Evolutionary conservation across 2,113 vertebrate genomes (phyloP).

Genomic region (Archilochus colubris): DNA sequence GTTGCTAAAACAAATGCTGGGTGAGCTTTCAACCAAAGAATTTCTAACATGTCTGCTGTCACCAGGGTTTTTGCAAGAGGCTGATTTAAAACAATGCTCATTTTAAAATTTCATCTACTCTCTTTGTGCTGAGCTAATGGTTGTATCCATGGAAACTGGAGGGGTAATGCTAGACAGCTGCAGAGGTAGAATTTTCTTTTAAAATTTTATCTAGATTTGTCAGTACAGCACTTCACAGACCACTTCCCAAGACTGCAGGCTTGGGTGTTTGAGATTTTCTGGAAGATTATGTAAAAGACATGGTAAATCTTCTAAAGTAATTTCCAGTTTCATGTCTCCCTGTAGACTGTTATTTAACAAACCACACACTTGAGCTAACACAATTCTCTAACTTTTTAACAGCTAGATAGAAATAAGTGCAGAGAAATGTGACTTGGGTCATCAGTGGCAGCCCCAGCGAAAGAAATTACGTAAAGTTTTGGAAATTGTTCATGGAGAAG

Average conservation of each 20-base stretch:
- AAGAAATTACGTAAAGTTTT: neutral
- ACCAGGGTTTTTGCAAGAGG: constrained; percentile 8
- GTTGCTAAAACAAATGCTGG: neutral
- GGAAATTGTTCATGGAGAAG: neutral
- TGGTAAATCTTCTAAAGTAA: neutral
- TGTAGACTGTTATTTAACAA: neutral
- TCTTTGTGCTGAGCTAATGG: constrained; percentile 21
- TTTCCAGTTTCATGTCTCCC: neutral
- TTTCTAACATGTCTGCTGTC: neutral
- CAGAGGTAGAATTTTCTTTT: neutral
- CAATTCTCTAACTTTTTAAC: neutral
- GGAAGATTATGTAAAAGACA: neutral
- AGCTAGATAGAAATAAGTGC: neutral
- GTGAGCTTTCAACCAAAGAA: neutral
- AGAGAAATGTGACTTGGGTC: neutral
- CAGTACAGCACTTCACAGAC: neutral
- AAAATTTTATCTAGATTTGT: constrained; percentile 1
- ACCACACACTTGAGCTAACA: neutral
- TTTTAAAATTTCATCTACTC: constrained; percentile 40
- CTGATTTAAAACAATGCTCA: constrained; percentile 5
- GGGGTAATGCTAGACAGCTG: constrained; percentile 19
- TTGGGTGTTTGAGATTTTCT: neutral
- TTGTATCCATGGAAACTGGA: constrained; percentile 69
- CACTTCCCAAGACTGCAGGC: neutral
- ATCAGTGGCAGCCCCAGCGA: neutral